Conservation (phyloP, 2,888 invertebrate genomes). For the Conops quadrifasciatus region DNA sequence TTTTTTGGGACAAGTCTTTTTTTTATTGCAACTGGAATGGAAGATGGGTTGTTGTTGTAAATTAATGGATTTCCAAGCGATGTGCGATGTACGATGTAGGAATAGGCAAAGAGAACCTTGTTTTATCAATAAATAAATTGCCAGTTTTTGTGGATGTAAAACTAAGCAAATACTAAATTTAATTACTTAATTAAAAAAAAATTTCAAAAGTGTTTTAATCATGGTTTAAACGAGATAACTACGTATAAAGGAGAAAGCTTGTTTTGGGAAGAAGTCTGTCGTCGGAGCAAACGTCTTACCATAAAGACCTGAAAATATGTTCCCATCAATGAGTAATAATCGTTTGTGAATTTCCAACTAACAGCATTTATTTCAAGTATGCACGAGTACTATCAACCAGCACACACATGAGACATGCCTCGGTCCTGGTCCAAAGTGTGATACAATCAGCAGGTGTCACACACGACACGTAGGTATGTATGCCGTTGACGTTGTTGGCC, state of each 20-base stretch:
- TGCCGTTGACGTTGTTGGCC: slow-evolving; percentile 1
- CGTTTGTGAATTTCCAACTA: slow-evolving; percentile 27
- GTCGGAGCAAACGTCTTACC: too few species aligned
- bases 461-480: too few species aligned
- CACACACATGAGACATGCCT: slow-evolving; percentile 10
- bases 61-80: slow-evolving; percentile 8
- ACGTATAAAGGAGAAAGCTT: too few species aligned
- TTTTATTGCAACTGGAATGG: slow-evolving; percentile 7
- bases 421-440: neutral
- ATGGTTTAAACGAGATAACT: too few species aligned
- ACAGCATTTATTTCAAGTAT: slow-evolving; percentile 19
- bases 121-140: slow-evolving; percentile 27
- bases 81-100: neutral
- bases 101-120: slow-evolving; percentile 1
- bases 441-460: neutral
- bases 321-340: slow-evolving; percentile 16
- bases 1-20: slow-evolving; percentile 15
- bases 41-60: slow-evolving; percentile 28
- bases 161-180: too few species aligned
- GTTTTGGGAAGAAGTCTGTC: too few species aligned
- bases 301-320: too few species aligned
- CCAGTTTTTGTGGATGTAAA: slow-evolving; percentile 15
- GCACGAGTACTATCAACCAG: too few species aligned
- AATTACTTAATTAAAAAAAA: too few species aligned
- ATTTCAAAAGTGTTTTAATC: too few species aligned